Conservation (phyloP, 1,140 invertebrate genomes). For the Rhagoletis pomonella region DNA sequence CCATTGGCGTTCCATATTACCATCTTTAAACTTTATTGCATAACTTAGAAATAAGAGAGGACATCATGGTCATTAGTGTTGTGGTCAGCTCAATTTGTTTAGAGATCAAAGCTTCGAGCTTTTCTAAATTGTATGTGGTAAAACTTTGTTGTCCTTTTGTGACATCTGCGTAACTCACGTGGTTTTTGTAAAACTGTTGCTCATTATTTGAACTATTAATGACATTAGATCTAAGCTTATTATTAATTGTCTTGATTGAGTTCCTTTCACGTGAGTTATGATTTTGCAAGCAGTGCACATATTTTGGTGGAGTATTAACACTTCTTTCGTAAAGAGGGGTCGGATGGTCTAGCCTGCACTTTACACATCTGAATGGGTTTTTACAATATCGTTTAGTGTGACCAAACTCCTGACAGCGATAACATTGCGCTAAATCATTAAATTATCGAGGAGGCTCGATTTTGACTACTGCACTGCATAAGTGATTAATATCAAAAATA, state of each 20-base stretch:
- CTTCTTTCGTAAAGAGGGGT: background rate
- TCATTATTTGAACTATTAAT: background rate
- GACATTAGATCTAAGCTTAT: background rate
- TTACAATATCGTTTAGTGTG: slow-evolving; percentile 17
- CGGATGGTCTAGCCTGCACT: slow-evolving; percentile 44
- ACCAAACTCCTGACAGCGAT: background rate
- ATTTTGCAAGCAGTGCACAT: background rate
- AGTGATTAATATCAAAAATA: too few relatives aligned
- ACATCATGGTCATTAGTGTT: background rate
- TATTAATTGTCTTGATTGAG: background rate
- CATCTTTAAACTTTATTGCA: background rate
- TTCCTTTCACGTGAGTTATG: background rate
- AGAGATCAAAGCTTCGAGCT: background rate
- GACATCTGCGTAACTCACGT: background rate
- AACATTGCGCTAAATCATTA: too few relatives aligned
- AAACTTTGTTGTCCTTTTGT: background rate
- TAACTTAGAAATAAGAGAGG: background rate
- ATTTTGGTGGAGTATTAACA: background rate
- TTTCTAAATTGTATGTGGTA: background rate
- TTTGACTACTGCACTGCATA: too few relatives aligned
- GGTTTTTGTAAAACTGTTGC: background rate
- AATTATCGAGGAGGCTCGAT: too few relatives aligned
- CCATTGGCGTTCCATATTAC: too few relatives aligned
- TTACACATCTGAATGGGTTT: background rate
- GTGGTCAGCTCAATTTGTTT: background rate